Percentiles rank a stretch among this genome's conserved stretches.
phyloP scores from a whole-genome alignment of 2,113 vertebrate species.

The Carassius carassius region DNA sequence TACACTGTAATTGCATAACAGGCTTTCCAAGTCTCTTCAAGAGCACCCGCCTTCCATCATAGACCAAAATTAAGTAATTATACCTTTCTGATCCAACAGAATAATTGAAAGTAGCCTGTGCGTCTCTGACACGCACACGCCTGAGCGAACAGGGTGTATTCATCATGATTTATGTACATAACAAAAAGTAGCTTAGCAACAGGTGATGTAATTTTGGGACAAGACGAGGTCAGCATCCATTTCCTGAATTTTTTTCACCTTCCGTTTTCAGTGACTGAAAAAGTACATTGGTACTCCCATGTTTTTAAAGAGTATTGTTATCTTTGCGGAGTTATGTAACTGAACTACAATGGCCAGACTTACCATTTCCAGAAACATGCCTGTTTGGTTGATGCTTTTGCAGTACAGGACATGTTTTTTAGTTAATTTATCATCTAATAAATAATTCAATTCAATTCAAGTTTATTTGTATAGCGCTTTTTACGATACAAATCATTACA shows the following conservation, averaged over 20 bases:
- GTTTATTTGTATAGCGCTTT: no score
- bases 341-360: slow-evolving; percentile 32
- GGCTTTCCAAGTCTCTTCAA: background rate
- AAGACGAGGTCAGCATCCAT: slow-evolving; percentile 35
- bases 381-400: slow-evolving; percentile 8
- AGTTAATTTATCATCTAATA: slow-evolving; percentile 31
- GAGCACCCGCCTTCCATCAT: slow-evolving; percentile 12
- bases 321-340: slow-evolving; percentile 43
- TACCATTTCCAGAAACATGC: slow-evolving; percentile 28
- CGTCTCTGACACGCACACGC: slow-evolving; percentile 18
- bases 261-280: slow-evolving; percentile 31
- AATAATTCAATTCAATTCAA: background rate
- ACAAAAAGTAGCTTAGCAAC: slow-evolving; percentile 52
- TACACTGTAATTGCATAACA: background rate
- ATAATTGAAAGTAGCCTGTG: slow-evolving; percentile 35
- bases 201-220: slow-evolving; percentile 52
- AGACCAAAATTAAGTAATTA: slow-evolving; percentile 46
- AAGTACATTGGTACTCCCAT: slow-evolving; percentile 34
- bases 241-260: slow-evolving; percentile 35
- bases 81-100: slow-evolving; percentile 31
- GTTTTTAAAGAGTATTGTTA: slow-evolving; percentile 50
- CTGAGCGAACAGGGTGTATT: slow-evolving; percentile 40
- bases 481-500: no score
- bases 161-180: slow-evolving; percentile 56
- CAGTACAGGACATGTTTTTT: slow-evolving; percentile 32